Percentiles rank a stretch among this genome's conserved stretches.
Conservation (phyloP, 2,888 invertebrate genomes). For the Bibio marci region DNA sequence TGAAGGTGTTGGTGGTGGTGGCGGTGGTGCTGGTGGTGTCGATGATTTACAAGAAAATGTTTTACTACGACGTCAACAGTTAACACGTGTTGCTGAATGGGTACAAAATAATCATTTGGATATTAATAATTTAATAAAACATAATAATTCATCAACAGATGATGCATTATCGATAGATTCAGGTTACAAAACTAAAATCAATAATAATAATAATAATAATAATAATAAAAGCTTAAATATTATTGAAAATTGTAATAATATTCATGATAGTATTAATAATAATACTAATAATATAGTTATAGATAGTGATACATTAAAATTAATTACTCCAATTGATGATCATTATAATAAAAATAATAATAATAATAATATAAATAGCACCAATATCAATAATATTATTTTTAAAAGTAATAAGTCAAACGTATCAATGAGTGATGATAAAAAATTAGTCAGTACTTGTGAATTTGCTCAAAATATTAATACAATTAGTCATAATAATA, state of each 20-base stretch:
- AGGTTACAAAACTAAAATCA: slow-evolving; percentile 23
- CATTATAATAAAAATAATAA: slow-evolving; percentile 18
- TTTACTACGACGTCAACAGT: slow-evolving; percentile 40
- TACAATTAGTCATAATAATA: slow-evolving; percentile 7
- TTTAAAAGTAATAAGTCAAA: too few relatives aligned
- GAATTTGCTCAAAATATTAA: slow-evolving; percentile 2
- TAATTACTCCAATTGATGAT: too few relatives aligned
- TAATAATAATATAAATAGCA: background rate
- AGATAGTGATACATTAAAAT: slow-evolving; percentile 18
- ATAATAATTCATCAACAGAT: slow-evolving; percentile 16
- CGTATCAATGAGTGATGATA: slow-evolving; percentile 5
- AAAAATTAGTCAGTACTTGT: slow-evolving; percentile 3
- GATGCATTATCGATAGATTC: slow-evolving; percentile 27
- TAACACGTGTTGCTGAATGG: slow-evolving; percentile 61
- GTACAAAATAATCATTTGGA: slow-evolving; percentile 46
- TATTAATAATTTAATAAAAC: slow-evolving; percentile 11
- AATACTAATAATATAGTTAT: slow-evolving; percentile 10
- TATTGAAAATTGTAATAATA: slow-evolving; percentile 16
- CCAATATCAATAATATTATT: too few relatives aligned
- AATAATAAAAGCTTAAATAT: slow-evolving; percentile 23
- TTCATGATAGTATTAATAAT: slow-evolving; percentile 14
- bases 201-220: slow-evolving; percentile 18
- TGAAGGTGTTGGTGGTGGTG: background rate
- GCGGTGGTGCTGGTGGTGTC: slow-evolving; percentile 15
- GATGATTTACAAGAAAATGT: slow-evolving; percentile 30